Evolutionary conservation across 1,140 invertebrate species (phyloP).

Genomic region (Cecropterus lyciades): DNA sequence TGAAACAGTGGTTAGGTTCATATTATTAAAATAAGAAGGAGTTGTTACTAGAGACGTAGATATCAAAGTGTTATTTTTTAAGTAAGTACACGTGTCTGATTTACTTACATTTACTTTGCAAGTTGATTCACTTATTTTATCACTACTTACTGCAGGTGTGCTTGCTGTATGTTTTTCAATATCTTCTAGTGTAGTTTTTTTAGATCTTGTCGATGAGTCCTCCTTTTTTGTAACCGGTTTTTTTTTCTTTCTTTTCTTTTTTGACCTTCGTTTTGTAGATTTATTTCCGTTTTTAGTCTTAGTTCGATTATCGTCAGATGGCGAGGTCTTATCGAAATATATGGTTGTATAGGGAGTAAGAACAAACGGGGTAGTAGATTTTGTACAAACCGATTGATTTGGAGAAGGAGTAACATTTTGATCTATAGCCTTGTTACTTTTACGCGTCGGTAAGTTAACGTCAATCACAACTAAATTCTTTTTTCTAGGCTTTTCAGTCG

Average conservation of each 20-base stretch:
- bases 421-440: not conserved
- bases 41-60: not conserved
- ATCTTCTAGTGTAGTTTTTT: not conserved
- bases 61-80: not conserved
- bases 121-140: not conserved
- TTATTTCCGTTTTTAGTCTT: not conserved
- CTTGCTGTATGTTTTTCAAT: not conserved
- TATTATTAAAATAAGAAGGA: not conserved
- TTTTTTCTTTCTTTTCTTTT: conserved; percentile 3
- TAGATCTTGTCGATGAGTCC: not conserved
- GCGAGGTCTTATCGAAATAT: conserved; percentile 8
- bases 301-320: not conserved
- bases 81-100: conserved; percentile 1
- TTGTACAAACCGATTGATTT: not conserved
- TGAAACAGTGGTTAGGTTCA: not conserved
- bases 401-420: conserved; percentile 9
- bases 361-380: conserved; percentile 12
- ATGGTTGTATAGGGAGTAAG: conserved; percentile 20
- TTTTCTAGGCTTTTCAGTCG: not conserved
- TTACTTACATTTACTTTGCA: not conserved
- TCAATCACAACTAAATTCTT: conserved; percentile 6
- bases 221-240: conserved; percentile 2
- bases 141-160: not conserved
- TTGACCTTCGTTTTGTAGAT: not conserved
- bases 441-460: not conserved